These are phyloP conservation scores for Litoditis marina DNA, from an alignment of 2,888 invertebrate genomes.

Conservation along the genomic window DNA sequence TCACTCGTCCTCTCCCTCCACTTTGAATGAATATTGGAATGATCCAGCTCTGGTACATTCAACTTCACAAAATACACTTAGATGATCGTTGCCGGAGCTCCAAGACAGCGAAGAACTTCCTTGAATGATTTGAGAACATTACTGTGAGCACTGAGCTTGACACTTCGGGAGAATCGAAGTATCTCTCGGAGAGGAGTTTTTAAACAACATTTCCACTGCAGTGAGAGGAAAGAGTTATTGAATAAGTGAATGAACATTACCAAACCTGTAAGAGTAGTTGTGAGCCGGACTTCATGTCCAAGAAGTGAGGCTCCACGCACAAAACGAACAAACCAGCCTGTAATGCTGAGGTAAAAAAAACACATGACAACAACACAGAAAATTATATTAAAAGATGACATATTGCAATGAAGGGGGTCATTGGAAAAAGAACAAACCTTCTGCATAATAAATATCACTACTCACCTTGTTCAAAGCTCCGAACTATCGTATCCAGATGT, in stretches of 20 bases:
- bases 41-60: constrained; percentile 35
- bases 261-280: constrained; percentile 24
- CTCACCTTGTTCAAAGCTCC: constrained; percentile 54
- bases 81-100: constrained; percentile 30
- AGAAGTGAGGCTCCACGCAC: constrained; percentile 47
- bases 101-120: constrained; percentile 14
- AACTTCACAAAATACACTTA: constrained; percentile 32
- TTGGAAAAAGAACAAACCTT: no score
- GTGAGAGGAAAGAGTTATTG: no score
- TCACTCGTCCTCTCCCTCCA: constrained; percentile 16
- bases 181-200: no score
- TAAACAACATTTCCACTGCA: no score
- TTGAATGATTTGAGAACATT: no score
- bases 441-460: not conserved
- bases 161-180: no score
- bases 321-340: constrained; percentile 55
- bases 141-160: no score
- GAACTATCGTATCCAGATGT: constrained; percentile 47
- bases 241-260: no score
- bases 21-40: constrained; percentile 34
- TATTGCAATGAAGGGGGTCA: no score
- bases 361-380: no score
- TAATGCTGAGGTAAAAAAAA: no score
- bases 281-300: constrained; percentile 39
- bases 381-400: no score